Conservation (phyloP, 2,797 vertebrate species). For the Capromys pilorides region DNA sequence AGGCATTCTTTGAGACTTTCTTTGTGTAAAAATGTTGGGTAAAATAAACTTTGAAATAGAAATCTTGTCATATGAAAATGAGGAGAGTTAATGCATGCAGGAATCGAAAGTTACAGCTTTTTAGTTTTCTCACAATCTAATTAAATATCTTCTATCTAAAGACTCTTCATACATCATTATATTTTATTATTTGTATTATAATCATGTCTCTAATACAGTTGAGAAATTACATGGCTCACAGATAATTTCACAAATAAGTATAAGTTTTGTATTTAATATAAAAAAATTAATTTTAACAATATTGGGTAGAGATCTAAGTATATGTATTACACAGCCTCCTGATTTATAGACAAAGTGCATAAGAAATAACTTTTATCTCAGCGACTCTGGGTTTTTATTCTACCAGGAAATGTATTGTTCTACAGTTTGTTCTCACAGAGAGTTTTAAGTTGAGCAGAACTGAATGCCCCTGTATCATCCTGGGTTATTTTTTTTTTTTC, state of each 20-base stretch:
- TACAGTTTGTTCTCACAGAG: not conserved
- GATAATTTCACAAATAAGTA: conserved; percentile 34
- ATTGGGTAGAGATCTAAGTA: conserved; percentile 9
- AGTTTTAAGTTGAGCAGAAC: not conserved
- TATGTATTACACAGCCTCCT: not conserved
- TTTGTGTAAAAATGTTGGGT: conserved; percentile 53
- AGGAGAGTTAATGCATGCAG: conserved; percentile 21
- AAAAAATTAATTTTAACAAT: conserved; percentile 37
- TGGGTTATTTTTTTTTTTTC: not conserved
- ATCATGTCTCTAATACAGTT: conserved; percentile 20
- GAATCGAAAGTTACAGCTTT: conserved; percentile 28
- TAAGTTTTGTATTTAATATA: conserved; percentile 21
- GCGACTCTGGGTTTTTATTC: not conserved
- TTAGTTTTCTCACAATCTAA: conserved; percentile 42
- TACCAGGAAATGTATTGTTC: conserved; percentile 16
- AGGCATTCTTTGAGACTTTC: conserved; percentile 35
- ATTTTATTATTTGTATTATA: conserved; percentile 50
- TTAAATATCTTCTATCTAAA: conserved; percentile 56
- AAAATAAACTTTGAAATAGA: conserved; percentile 61
- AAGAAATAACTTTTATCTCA: not conserved
- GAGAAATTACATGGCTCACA: conserved; percentile 32
- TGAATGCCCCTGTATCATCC: not conserved
- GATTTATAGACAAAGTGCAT: conserved; percentile 13
- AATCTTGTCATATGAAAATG: conserved; percentile 39
- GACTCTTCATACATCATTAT: not conserved